A percentile compares a stretch with the other conserved stretches of the same genome.
These are phyloP conservation scores for Cebuella pygmaea DNA, from an alignment of 2,797 vertebrate genomes.

Conservation along the genomic window DNA sequence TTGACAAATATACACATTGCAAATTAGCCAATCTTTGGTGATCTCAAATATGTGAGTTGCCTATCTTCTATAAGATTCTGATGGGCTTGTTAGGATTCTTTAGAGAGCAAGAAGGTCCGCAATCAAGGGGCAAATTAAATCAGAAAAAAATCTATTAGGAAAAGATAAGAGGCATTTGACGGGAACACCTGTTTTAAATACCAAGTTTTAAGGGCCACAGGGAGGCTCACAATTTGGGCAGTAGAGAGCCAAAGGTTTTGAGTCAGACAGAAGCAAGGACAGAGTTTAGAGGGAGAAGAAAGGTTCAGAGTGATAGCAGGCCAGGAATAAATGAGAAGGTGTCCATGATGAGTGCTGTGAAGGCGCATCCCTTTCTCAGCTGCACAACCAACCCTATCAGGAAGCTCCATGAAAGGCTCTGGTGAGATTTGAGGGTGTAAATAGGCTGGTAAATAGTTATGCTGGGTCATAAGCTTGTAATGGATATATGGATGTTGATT, in stretches of 20 bases:
- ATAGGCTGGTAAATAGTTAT: background rate
- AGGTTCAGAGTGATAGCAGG: background rate
- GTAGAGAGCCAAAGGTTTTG: background rate
- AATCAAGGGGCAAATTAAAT: background rate
- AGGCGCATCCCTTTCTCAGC: background rate
- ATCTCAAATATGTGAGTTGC: background rate
- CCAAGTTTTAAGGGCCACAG: background rate
- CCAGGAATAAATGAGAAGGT: background rate
- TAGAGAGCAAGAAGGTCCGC: background rate
- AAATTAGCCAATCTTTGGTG: background rate
- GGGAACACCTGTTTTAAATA: background rate
- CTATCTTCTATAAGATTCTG: background rate
- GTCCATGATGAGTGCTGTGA: background rate
- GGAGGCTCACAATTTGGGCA: background rate
- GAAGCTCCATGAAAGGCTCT: background rate
- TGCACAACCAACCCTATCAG: background rate
- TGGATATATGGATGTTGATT: background rate
- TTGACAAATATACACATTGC: background rate
- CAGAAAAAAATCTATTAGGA: background rate
- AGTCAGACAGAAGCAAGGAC: background rate
- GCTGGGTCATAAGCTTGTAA: background rate
- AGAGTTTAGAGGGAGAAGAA: background rate
- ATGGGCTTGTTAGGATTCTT: background rate
- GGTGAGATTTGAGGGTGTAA: background rate
- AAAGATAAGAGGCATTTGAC: background rate